phyloP scores from a whole-genome alignment of 2,888 invertebrate genomes.

The Dexiosoma caninum region DNA sequence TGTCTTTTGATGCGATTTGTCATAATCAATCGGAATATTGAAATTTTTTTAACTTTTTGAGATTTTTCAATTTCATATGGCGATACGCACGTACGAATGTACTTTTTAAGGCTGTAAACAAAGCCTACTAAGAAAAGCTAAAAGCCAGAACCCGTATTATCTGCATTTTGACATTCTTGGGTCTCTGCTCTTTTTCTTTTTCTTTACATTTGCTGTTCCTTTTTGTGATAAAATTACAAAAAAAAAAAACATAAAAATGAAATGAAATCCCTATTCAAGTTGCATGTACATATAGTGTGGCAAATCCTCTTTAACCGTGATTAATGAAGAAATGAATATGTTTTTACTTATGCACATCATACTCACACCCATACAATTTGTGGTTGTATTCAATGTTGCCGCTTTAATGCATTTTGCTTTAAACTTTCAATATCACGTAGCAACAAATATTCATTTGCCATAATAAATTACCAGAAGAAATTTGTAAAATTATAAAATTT shows the following conservation, averaged over 20 bases:
- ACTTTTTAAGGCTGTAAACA: not conserved
- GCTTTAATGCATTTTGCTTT: not conserved
- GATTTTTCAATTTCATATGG: no score
- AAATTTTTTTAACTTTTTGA: no score
- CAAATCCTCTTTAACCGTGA: constrained; percentile 59
- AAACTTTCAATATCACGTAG: no score
- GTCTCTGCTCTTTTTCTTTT: not conserved
- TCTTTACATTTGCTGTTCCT: not conserved
- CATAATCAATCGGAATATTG: no score
- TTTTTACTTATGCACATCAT: constrained; percentile 9
- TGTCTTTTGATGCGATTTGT: no score
- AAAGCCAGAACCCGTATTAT: not conserved
- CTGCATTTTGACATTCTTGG: not conserved
- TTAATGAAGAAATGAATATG: constrained; percentile 62
- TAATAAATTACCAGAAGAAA: no score
- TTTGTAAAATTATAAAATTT: no score
- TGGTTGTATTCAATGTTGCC: not conserved
- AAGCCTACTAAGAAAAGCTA: not conserved
- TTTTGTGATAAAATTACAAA: constrained; percentile 1
- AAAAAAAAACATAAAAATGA: constrained; percentile 2
- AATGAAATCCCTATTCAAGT: no score
- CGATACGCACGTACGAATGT: no score
- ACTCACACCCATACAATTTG: not conserved
- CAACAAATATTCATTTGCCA: no score
- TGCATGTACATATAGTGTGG: constrained; percentile 55